Evolutionary conservation across 2,113 vertebrate genomes (phyloP), one percentile per base, ranked within the genome.

Genomic region (Piliocolobus tephrosceles): DNA sequence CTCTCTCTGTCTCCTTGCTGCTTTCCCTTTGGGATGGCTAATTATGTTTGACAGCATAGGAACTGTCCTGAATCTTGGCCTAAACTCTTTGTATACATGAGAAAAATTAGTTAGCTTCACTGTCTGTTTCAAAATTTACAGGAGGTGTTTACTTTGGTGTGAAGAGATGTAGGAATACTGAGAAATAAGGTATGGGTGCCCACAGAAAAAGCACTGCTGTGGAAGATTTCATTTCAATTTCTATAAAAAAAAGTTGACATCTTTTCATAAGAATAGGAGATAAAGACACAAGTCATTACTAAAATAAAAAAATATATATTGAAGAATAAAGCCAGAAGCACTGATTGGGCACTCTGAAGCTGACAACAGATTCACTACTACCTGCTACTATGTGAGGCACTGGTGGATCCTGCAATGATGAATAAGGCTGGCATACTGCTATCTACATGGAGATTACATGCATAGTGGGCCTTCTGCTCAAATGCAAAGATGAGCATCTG

Each of bases 11-110:
- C 45, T 72, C 45, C 72, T 87, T 50, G 8, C 61, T 87, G 32
- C 43, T 32, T 47, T 27, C 66, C 90, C 66, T 92, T 70, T 76
- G 88, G 80, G 58, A 88, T 83, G 47, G 92, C 55, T 97, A 96
- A 97, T 72, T 61, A 70, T 85, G 90, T 97, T 97, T 96, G 97
- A 95, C 96, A 96, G 88, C 88, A 82, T 79, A 88, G 52, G 55
- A 88, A 90, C 58, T 70, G 68, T 50, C 83, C 78, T 94, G 88
- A 80, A 91, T 95, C 72, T 64, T 88, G 79, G 52, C 23, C 70
- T 11, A 58, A 81, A 81, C n/a, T 47, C 14, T 94, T 92, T 84
- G 20, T 57, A 20, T 25, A 23, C 38, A 5, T 64, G 57, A 80
- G 72, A 45, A 89, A 68, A 97, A 89, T 72, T 12, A 92, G 38